Percentiles rank a stretch among this genome's conserved stretches.
Conservation (phyloP, 2,888 invertebrate genomes). For the Epinotia bilunana region DNA sequence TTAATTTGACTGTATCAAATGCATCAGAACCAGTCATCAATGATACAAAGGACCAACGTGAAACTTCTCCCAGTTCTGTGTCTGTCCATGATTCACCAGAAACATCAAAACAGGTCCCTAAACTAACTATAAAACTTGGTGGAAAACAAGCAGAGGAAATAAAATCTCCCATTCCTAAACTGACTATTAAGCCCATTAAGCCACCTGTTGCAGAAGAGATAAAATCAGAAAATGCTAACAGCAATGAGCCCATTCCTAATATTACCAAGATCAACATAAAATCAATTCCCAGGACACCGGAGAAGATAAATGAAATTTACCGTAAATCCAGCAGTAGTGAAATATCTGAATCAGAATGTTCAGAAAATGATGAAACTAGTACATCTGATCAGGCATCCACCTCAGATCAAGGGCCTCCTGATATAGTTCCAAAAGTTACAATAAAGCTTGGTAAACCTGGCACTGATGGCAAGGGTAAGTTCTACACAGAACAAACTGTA, state of each 20-base stretch:
- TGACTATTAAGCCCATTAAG: conserved; percentile 65
- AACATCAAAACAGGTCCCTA: conserved; percentile 74
- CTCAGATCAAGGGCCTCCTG: conserved; percentile 72
- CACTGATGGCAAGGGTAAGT: conserved; percentile 75
- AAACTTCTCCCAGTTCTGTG: conserved; percentile 52
- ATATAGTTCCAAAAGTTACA: conserved; percentile 77
- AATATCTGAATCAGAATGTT: conserved; percentile 82
- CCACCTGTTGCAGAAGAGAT: conserved; percentile 47
- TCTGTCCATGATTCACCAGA: conserved; percentile 56
- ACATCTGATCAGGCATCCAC: conserved; percentile 75
- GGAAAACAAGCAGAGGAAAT: conserved; percentile 71
- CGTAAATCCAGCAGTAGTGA: conserved; percentile 82
- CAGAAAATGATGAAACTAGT: conserved; percentile 83
- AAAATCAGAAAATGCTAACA: conserved; percentile 53
- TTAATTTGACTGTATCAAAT: conserved; percentile 58
- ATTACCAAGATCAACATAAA: conserved; percentile 80
- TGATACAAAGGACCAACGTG: conserved; percentile 48
- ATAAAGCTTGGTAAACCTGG: conserved; percentile 79
- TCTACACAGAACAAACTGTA: conserved; percentile 76
- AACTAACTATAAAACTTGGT: conserved; percentile 79
- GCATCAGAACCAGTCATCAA: conserved; percentile 48
- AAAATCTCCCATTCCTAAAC: conserved; percentile 73
- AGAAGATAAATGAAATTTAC: conserved; percentile 76
- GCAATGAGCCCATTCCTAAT: conserved; percentile 68
- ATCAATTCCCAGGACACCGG: conserved; percentile 77